Base-by-base conservation (phyloP, 2,797 vertebrate genomes). In the Okamejei kenojei region DNA sequence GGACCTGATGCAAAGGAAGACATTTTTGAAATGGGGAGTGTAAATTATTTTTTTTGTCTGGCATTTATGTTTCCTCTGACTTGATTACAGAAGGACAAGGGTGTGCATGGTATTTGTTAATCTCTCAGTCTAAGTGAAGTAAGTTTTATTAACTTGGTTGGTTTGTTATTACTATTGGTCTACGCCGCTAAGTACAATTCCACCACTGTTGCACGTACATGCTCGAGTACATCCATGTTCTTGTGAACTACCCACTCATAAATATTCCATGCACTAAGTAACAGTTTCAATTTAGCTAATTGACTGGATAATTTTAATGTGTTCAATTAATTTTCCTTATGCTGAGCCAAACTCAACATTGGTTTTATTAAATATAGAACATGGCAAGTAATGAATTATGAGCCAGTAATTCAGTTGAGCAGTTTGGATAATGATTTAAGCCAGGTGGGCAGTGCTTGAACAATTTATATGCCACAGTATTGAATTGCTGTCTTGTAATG, bases 251-350 rank as follows among this genome's bases (percentile, higher is more conserved):
- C 63, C 38, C 38, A 35, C 8, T 29, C 8, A 35, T 90, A 90
- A 71, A 74, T 91, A 90, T 91, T 73, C 68, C 35, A 45, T 4
- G 3, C 61, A 32, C 61, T 61, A 81, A 6, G 58, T 88, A 73
- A 73, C 32, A n/a, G 9, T 68, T 68, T 38, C 29, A 32, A 61
- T 35, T 90, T 65, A 7, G 29, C 17, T 35, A 68, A 90, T 90
- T 68, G 29, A n/a, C 76, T 29, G n/a, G 26, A 77, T 82, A 54
- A 23, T 82, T 82, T 90, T 35, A 38, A 68, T 68, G 63, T 73
- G 35, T 71, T 90, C 65, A 90, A 73, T 90, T 90, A 90, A 90
- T 35, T 23, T 84, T 65, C 63, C 1, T 91, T 91, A 4, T 91
- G 32, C 23, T 73, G 26, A 45, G 26, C 23, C 13, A 21, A 73